These are phyloP conservation scores for Epiperipatus broadwayi DNA, from an alignment of 2,888 invertebrate genomes.

Conservation along the genomic window DNA sequence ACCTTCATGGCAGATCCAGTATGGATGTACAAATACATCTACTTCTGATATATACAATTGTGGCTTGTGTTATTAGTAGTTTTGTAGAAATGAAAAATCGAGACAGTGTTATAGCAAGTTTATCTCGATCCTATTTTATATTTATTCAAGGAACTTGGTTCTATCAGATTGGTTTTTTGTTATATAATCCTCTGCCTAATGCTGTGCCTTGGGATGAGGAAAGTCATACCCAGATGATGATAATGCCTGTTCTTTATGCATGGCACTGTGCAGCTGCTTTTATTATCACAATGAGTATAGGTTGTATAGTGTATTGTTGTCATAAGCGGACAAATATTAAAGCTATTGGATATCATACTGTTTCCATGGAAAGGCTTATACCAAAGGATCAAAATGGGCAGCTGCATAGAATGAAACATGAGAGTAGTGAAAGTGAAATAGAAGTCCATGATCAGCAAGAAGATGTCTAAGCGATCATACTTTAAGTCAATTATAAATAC, in stretches of 20 bases:
- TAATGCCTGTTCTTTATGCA: slow-evolving; percentile 28
- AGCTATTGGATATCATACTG: too few relatives aligned
- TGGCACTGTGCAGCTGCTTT: slow-evolving; percentile 21
- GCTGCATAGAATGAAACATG: too few relatives aligned
- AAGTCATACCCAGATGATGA: slow-evolving; percentile 30
- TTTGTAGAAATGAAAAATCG: slow-evolving; percentile 28
- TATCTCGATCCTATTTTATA: slow-evolving; percentile 28
- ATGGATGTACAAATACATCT: slow-evolving; percentile 30
- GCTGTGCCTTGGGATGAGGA: slow-evolving; percentile 26
- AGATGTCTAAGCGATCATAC: too few relatives aligned
- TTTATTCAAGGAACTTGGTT: slow-evolving; percentile 37
- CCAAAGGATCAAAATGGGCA: too few relatives aligned
- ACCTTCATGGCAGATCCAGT: slow-evolving; percentile 30
- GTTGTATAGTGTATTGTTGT: too few relatives aligned
- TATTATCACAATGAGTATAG: too few relatives aligned
- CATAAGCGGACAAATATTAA: too few relatives aligned
- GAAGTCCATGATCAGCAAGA: too few relatives aligned
- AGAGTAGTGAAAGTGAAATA: too few relatives aligned
- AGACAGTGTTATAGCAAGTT: slow-evolving; percentile 25
- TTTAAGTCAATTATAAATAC: too few relatives aligned
- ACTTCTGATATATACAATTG: slow-evolving; percentile 29
- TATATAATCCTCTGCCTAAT: slow-evolving; percentile 29
- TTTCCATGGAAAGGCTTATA: too few relatives aligned
- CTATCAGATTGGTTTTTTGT: slow-evolving; percentile 33
- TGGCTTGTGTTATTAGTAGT: slow-evolving; percentile 23